Conservation (phyloP, 2,888 invertebrate genomes). For the Eulithis testata region DNA sequence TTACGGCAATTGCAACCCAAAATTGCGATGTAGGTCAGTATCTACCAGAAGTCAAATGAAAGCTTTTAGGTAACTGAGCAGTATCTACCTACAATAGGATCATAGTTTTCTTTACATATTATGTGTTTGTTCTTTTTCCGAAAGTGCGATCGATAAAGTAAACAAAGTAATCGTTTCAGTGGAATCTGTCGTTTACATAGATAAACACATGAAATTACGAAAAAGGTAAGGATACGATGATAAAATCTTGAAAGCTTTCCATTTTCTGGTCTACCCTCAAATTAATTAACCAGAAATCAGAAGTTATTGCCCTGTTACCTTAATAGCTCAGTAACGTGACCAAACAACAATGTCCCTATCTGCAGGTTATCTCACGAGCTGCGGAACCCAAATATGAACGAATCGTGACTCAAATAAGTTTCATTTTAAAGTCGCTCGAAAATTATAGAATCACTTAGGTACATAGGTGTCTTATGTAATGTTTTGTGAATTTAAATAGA, state of each 20-base stretch:
- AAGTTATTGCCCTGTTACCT: constrained; percentile 16
- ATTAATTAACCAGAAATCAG: constrained; percentile 11
- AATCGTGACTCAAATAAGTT: constrained; percentile 27
- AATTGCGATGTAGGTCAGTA: no score
- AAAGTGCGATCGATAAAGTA: no score
- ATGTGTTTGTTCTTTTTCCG: no score
- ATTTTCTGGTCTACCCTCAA: background rate
- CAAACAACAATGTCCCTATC: constrained; percentile 20
- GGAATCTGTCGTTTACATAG: no score
- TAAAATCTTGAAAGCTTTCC: background rate
- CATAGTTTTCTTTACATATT: no score
- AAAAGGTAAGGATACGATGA: background rate
- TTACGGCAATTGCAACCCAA: no score
- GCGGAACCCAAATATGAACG: constrained; percentile 28
- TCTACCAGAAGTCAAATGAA: no score
- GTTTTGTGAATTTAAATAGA: no score
- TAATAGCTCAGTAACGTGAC: constrained; percentile 30
- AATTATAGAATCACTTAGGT: no score
- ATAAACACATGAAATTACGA: background rate
- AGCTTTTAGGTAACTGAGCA: no score
- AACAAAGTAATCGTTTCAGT: no score
- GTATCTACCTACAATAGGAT: no score
- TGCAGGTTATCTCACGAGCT: constrained; percentile 32
- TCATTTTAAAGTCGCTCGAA: background rate
- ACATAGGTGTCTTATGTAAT: background rate